A percentile compares a stretch with the other conserved stretches of the same genome.
phyloP scores from a whole-genome alignment of 2,888 invertebrate genomes.

The Linnaemya tessellans region DNA sequence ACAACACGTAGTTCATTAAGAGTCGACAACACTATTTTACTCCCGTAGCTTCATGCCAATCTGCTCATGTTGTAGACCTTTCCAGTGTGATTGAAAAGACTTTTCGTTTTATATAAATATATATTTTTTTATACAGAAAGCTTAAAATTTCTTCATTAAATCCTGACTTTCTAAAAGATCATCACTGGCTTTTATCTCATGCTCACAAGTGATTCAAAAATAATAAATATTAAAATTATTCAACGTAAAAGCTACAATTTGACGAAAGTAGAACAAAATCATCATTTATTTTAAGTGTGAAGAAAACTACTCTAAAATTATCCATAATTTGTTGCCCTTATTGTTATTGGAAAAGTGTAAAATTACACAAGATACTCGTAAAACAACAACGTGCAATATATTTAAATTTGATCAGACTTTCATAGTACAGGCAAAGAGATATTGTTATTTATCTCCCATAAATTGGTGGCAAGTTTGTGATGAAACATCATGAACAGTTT shows the following conservation, averaged over 20 bases:
- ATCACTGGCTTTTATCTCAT: neutral
- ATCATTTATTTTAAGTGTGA: constrained; percentile 61
- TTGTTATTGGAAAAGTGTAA: neutral
- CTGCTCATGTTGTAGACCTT: too few relatives aligned
- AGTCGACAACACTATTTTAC: too few relatives aligned
- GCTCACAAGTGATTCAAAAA: constrained; percentile 1
- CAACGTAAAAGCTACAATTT: constrained; percentile 19
- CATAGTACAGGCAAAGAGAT: constrained; percentile 19
- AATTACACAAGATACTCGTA: too few relatives aligned
- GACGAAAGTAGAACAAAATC: constrained; percentile 51
- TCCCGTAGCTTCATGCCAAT: too few relatives aligned
- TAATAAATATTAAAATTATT: constrained; percentile 35
- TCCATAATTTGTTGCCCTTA: constrained; percentile 39
- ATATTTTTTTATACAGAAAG: neutral
- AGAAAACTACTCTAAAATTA: constrained; percentile 38
- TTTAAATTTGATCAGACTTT: constrained; percentile 36
- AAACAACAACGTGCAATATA: constrained; percentile 6
- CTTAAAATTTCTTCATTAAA: constrained; percentile 9
- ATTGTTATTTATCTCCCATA: neutral
- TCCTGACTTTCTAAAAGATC: constrained; percentile 20
- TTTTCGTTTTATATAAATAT: too few relatives aligned
- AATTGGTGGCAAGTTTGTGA: constrained; percentile 19
- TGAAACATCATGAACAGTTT: constrained; percentile 27
- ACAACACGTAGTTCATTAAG: too few relatives aligned
- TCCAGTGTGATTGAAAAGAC: too few relatives aligned